These are phyloP conservation scores for Amphipoea oculea DNA, from an alignment of 2,888 invertebrate species.

Conservation along the genomic window DNA sequence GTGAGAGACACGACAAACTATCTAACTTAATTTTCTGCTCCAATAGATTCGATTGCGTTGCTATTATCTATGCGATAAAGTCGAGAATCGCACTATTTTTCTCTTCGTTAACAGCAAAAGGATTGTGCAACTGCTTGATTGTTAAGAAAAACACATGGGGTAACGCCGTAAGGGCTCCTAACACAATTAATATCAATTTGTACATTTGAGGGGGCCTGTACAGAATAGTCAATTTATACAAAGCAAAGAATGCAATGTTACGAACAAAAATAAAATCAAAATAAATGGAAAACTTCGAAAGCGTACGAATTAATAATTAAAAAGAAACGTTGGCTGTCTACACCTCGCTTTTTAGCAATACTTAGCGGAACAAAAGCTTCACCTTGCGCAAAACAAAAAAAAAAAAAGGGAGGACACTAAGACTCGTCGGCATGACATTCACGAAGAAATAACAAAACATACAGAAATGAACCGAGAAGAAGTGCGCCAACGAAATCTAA, in stretches of 20 bases:
- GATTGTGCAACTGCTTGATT: slow-evolving; percentile 82
- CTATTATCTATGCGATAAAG: slow-evolving; percentile 70
- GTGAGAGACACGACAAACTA: slow-evolving; percentile 77
- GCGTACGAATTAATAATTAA: slow-evolving; percentile 73
- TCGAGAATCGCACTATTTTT: slow-evolving; percentile 68
- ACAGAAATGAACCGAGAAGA: slow-evolving; percentile 87
- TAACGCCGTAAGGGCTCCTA: slow-evolving; percentile 81
- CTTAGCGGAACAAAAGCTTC: slow-evolving; percentile 74
- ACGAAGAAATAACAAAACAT: slow-evolving; percentile 87
- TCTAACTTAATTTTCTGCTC: slow-evolving; percentile 74
- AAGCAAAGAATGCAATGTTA: slow-evolving; percentile 55
- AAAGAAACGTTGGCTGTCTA: slow-evolving; percentile 69
- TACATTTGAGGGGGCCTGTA: slow-evolving; percentile 75
- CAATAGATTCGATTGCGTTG: slow-evolving; percentile 69
- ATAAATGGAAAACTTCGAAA: slow-evolving; percentile 55
- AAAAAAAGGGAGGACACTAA: slow-evolving; percentile 66
- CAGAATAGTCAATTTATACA: slow-evolving; percentile 66
- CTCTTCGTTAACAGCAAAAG: slow-evolving; percentile 68
- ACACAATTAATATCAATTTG: slow-evolving; percentile 90
- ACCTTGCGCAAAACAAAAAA: slow-evolving; percentile 62
- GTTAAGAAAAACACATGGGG: slow-evolving; percentile 89
- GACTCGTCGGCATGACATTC: slow-evolving; percentile 74
- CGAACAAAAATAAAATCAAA: slow-evolving; percentile 65
- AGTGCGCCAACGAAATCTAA: slow-evolving; percentile 85
- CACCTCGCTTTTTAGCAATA: slow-evolving; percentile 75